Evolutionary conservation across 2,888 invertebrate species (phyloP).

Genomic region (Eubasilissa splendida): DNA sequence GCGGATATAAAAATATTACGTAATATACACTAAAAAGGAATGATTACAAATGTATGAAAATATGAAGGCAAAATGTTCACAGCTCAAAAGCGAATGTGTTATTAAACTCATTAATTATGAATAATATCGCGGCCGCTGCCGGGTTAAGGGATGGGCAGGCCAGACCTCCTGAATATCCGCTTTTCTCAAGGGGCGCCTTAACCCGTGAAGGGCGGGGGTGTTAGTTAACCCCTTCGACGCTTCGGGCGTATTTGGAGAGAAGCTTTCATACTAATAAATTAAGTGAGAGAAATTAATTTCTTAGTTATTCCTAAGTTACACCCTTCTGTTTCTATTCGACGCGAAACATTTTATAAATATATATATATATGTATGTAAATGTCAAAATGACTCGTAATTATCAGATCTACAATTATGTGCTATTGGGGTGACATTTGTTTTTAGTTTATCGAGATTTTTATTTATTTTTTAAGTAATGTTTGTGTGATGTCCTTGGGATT

Average conservation of each 20-base stretch:
- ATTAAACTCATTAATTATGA: constrained; percentile 13
- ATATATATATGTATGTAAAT: no score
- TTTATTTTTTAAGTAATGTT: no score
- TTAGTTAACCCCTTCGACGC: constrained; percentile 33
- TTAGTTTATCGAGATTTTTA: no score
- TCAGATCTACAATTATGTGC: no score
- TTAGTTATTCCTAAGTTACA: constrained; percentile 10
- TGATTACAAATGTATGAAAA: no score
- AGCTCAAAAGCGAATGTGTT: neutral
- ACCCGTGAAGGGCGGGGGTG: constrained; percentile 32
- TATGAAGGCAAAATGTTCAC: neutral
- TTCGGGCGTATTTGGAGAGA: constrained; percentile 5
- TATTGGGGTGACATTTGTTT: no score
- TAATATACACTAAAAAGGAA: no score
- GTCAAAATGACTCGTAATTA: no score
- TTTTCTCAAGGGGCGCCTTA: constrained; percentile 46
- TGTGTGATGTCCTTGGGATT: no score
- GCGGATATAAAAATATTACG: no score
- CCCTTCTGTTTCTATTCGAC: neutral
- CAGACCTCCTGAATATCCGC: constrained; percentile 42
- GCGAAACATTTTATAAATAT: neutral
- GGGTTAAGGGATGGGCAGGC: constrained; percentile 9
- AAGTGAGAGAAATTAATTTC: constrained; percentile 21
- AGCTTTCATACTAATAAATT: constrained; percentile 27
- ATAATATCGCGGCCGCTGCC: neutral